phyloP scores from a whole-genome alignment of 2,113 vertebrate species.

The Thermophis baileyi region DNA sequence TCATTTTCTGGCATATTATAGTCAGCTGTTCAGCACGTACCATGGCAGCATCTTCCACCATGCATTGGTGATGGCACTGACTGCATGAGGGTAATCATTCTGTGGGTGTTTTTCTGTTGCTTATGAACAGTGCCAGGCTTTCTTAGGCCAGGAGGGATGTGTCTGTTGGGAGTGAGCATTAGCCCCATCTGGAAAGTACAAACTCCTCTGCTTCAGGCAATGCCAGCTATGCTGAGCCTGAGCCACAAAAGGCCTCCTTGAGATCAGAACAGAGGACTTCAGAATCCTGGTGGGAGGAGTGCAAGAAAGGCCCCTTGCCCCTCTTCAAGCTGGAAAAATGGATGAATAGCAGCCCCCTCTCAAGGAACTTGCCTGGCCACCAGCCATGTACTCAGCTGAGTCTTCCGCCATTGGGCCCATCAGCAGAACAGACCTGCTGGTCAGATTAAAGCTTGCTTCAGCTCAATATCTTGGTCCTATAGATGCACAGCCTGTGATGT shows the following conservation, averaged over 20 bases:
- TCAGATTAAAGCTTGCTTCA: neutral
- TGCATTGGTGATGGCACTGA: neutral
- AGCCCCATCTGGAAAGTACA: neutral
- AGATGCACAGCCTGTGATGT: neutral
- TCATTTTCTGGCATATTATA: neutral
- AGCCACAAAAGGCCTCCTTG: neutral
- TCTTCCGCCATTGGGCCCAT: neutral
- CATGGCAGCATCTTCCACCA: neutral
- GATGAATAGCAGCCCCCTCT: neutral
- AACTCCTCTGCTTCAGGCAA: constrained; percentile 16
- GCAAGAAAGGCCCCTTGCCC: neutral
- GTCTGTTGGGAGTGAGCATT: neutral
- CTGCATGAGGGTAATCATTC: neutral
- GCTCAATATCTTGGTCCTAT: neutral
- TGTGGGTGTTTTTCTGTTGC: neutral
- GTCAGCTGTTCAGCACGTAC: neutral
- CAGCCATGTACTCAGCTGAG: neutral
- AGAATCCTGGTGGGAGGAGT: neutral
- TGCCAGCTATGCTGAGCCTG: neutral
- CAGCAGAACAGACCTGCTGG: neutral
- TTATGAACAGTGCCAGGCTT: neutral
- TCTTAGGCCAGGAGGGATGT: neutral
- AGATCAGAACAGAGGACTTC: neutral
- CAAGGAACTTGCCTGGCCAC: neutral
- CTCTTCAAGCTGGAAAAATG: neutral